These are phyloP conservation scores for Solen grandis DNA, from an alignment of 1,140 invertebrate species.

Conservation along the genomic window DNA sequence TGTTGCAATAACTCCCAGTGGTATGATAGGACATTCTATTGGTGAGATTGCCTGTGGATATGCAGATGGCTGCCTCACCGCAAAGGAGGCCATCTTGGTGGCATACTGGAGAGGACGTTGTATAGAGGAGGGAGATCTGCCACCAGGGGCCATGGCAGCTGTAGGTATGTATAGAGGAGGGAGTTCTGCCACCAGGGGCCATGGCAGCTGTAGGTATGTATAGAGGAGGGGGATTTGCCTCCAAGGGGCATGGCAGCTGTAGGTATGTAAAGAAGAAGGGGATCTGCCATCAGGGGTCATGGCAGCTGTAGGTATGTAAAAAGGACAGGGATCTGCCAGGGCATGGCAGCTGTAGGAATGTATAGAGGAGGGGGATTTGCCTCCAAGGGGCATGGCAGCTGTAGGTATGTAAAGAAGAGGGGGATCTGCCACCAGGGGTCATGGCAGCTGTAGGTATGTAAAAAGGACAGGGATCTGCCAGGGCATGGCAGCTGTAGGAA, in stretches of 20 bases:
- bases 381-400: slow-evolving; percentile 95
- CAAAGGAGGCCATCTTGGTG: slow-evolving; percentile 93
- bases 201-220: slow-evolving; percentile 94
- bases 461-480: slow-evolving; percentile 88
- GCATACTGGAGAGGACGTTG: slow-evolving; percentile 95
- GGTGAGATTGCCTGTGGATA: slow-evolving; percentile 91
- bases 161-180: slow-evolving; percentile 91
- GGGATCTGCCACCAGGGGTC: slow-evolving; percentile 86
- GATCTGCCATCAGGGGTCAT: slow-evolving; percentile 88
- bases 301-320: slow-evolving; percentile 92
- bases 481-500: slow-evolving; percentile 92
- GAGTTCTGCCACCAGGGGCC: slow-evolving; percentile 86
- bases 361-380: slow-evolving; percentile 19
- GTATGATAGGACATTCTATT: slow-evolving; percentile 95
- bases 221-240: slow-evolving; percentile 88
- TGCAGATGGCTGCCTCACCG: slow-evolving; percentile 95
- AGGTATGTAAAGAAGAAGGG: slow-evolving; percentile 90
- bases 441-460: slow-evolving; percentile 94
- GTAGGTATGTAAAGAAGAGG: slow-evolving; percentile 91
- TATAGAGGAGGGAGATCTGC: slow-evolving; percentile 89
- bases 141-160: slow-evolving; percentile 90
- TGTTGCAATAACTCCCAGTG: slow-evolving; percentile 91
- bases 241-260: slow-evolving; percentile 92
- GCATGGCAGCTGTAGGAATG: too few species aligned
- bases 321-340: too few species aligned